Conservation (phyloP, 2,888 invertebrate species). For the Elysia crispata region DNA sequence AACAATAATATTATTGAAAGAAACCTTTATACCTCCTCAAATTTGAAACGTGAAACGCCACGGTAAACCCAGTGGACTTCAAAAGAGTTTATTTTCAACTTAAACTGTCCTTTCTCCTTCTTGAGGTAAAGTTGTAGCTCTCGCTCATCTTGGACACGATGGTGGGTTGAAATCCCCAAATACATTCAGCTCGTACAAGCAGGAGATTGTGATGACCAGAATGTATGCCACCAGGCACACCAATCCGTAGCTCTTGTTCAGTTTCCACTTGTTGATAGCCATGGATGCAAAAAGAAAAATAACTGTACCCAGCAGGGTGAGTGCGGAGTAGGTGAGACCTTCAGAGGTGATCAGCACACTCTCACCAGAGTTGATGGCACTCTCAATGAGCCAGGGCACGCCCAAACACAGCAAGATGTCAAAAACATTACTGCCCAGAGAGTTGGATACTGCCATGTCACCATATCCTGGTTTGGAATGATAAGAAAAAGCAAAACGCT, state of each 20-base stretch:
- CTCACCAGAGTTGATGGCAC: conserved; percentile 78
- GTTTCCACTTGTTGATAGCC: conserved; percentile 81
- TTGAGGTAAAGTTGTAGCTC: background rate
- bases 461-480: conserved; percentile 66
- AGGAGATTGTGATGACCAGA: conserved; percentile 86
- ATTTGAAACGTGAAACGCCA: no score
- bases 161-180: conserved; percentile 94
- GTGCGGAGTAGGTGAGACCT: conserved; percentile 89
- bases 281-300: conserved; percentile 84
- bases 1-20: no score
- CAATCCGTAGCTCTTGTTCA: conserved; percentile 85
- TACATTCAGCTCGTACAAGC: conserved; percentile 88
- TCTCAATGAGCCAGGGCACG: conserved; percentile 73
- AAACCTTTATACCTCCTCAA: no score
- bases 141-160: conserved; percentile 81
- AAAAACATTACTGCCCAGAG: conserved; percentile 76
- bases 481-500: background rate
- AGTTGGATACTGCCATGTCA: conserved; percentile 76
- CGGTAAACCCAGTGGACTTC: no score
- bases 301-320: conserved; percentile 87
- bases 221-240: conserved; percentile 84
- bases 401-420: conserved; percentile 75
- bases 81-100: no score
- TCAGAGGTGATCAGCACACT: conserved; percentile 87
- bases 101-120: no score